Base-by-base conservation (phyloP, 2,113 vertebrate species). In the Sciurus niger region DNA sequence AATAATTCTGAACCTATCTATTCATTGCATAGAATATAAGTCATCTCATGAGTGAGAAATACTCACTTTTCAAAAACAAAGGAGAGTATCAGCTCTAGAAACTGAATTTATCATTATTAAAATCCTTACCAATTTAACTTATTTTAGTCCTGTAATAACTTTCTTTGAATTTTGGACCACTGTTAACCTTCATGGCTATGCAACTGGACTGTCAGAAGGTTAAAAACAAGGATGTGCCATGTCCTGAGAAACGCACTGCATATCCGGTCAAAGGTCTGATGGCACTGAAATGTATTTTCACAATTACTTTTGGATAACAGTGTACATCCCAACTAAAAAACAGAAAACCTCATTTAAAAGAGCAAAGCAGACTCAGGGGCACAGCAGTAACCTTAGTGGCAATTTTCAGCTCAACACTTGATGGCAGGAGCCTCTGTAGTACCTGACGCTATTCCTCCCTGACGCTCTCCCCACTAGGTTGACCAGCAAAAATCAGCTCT, bases 1-100 rank as follows among this genome's bases (percentile, higher is more conserved):
- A 96, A 93, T 92, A 97, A 96, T 93, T 96, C 84, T 46, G 77
- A 95, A 53, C 92, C 73, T 51, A 74, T 70, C 78, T 87, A 80
- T 10, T 96, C 91, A 83, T 0, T 58, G 95, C 92, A 72, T 0
- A 55, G 89, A 94, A 84, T 48, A 83, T 13, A 96, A 73, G 72
- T 48, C 82, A 76, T 43, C 93, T 77, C n/a, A 34, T 17, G 25
- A 85, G 51, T 4, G 6, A 63, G 80, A 46, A 73, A 84, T 76
- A 12, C 17, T 82, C 32, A 73, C 40, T 93, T 55, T 28, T 70
- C 48, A 63, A 67, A 95, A 94, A 48, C 46, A 80, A 95, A 32
- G 6, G 96, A 28, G 0, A 82, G 20, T 22, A 48, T 17, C 30
- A 55, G 63, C 48, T 58, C 16, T 34, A 94, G 68, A 85, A 74